phyloP scores from a whole-genome alignment of 2,797 vertebrate species.

The Cyclopterus lumpus region DNA sequence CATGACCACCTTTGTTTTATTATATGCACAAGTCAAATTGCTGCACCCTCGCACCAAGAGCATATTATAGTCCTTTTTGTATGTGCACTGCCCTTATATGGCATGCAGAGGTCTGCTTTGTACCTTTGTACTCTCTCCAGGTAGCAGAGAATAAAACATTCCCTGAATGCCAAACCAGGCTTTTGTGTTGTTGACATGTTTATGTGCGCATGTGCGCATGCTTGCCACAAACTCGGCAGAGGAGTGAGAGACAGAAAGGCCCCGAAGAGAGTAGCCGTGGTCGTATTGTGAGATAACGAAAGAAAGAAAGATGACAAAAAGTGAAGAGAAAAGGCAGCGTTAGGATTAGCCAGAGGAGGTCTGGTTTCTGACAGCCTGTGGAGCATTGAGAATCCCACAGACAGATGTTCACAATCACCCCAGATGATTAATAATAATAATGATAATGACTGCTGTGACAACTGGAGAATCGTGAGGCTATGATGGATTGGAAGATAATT shows the following conservation, averaged over 20 bases:
- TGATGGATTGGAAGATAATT: constrained; percentile 61
- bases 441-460: constrained; percentile 57
- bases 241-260: constrained; percentile 16
- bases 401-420: constrained; percentile 77
- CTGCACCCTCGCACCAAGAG: constrained; percentile 24
- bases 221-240: constrained; percentile 9
- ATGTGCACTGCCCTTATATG: constrained; percentile 39
- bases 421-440: constrained; percentile 65
- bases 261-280: neutral
- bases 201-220: constrained; percentile 25
- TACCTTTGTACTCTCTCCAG: constrained; percentile 65
- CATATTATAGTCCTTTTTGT: constrained; percentile 42
- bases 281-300: constrained; percentile 41
- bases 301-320: constrained; percentile 60
- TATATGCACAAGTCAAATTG: constrained; percentile 37
- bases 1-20: constrained; percentile 41
- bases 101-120: constrained; percentile 30
- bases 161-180: constrained; percentile 45
- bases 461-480: constrained; percentile 39
- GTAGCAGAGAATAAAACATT: constrained; percentile 41
- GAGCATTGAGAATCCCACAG: constrained; percentile 70
- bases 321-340: constrained; percentile 37
- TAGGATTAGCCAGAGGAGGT: constrained; percentile 41
- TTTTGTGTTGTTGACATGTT: constrained; percentile 60
- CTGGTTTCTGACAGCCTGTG: constrained; percentile 55